Evolutionary conservation across 1,140 invertebrate species (phyloP), one percentile per base, ranked within the genome.

Genomic region (Diploscapter pachys): DNA sequence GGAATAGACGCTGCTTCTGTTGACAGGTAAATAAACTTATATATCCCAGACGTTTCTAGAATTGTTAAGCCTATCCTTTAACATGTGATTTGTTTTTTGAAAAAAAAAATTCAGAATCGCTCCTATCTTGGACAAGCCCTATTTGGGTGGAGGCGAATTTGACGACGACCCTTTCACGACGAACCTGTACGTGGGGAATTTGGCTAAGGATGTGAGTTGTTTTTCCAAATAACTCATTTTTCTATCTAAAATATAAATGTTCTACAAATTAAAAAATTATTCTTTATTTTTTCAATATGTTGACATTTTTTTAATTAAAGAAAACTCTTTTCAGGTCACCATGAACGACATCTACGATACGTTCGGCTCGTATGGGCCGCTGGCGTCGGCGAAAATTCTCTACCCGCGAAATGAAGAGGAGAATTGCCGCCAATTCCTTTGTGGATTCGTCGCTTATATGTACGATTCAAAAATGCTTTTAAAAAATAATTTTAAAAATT

Each of bases 401-500:
- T 99, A 95, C 93, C 96, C 96, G 4, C 89, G 96, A n/a, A 95
- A 94, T 2, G 96, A 99, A 78, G 96, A 99, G 87, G 95, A 98
- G 86, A 93, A 95, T 87, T 91, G 92, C 51, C 88, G 95, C 71
- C 94, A 93, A 61, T 89, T 95, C 65, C 96, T 99, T 86, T 98
- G 96, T 88, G 96, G 96, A 8, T 99, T 99, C 89, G 96, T 99
- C 31, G 97, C 96, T 3, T 99, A 93, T 86, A 99, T 99, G 96
- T 95, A 92, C 82, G 63, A 31, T 8, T 65, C 51, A 31, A 31
- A 31, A 31, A 31, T 9, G 2, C 31, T 31, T 65, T 50, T 65
- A 65, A 65, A 65, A 13, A 9, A 9, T 65, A 1, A 31, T 31
- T 31, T 31, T 0, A 59, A 31, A 50, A 8, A 65, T 65, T 65